Evolutionary conservation across 2,888 invertebrate species (phyloP), one percentile per base, ranked within the genome.

Genomic region (Agrochola litura): DNA sequence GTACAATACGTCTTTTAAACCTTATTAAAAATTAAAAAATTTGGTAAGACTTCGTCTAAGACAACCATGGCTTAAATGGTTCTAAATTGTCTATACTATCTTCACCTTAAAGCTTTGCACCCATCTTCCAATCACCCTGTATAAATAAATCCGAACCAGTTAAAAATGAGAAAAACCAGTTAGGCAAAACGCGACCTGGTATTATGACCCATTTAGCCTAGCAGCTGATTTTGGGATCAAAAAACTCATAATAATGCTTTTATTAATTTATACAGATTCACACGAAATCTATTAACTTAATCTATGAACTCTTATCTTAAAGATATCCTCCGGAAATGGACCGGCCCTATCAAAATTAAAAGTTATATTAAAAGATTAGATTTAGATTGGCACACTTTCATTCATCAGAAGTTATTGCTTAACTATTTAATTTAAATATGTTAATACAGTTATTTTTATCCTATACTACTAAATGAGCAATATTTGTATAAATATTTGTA

Each of bases 261-360:
- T 22, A 54, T 43, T n/a, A 49, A 61, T 66, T 63, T 56, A 68
- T 60, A 56, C 63, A 69, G 22, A 56, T 73, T 73, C 30, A 78
- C 65, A 81, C n/a, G 61, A 56, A 66, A 67, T 79, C 8, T 46
- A 37, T 49, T 73, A 2, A 22, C 61, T 19, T 71, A 43, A 80
- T 69, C 73, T 63, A 49, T 70, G 12, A 25, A 25, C 9, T 63
- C 43, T 80, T 65, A 79, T 82, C 71, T 60, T 12, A 0, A 1
- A 60, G 49, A 69, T 84, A 73, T 84, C 77, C 65, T 49, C 73
- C 72, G 77, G 82, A 82, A 72, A 82, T 25, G n/a, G 22, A 73
- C 73, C 60, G 63, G 64, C 72, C 73, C 64, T 75, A 76, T 81
- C 64, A 60, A 60, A 14, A 64, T 66, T 37, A 66, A 43, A 63